A percentile compares a stretch with the other conserved stretches of the same genome.
Conservation (phyloP, 2,797 vertebrate species). For the Loriculus beryllinus region DNA sequence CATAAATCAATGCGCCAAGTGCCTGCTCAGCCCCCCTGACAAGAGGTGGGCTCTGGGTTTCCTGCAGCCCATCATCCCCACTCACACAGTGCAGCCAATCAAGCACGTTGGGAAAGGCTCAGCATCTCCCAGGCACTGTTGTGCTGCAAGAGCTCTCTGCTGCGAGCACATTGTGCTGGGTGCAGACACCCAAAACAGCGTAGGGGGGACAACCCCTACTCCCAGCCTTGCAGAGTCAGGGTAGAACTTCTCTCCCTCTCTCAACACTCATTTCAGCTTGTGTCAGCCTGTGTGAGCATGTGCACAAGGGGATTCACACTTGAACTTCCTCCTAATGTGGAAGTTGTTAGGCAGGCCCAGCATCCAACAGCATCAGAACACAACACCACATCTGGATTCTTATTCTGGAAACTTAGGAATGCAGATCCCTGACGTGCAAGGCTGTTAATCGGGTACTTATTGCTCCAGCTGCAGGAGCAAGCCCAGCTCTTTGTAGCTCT, state of each 20-base stretch:
- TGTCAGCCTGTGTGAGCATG: not conserved
- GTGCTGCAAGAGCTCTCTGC: not conserved
- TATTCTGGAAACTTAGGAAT: not conserved
- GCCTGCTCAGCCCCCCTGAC: not conserved
- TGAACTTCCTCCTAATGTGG: accelerated
- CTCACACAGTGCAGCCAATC: accelerated
- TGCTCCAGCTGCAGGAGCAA: not conserved
- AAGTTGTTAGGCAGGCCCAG: not conserved
- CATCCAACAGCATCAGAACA: not conserved
- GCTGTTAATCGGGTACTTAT: not conserved
- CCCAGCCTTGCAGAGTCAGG: not conserved
- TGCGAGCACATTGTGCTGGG: not conserved
- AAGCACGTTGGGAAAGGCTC: accelerated
- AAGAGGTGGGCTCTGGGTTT: not conserved
- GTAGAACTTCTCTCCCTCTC: not conserved
- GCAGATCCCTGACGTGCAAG: not conserved
- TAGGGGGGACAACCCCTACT: accelerated
- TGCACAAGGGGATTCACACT: accelerated
- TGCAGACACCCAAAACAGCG: not conserved
- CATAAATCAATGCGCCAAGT: not conserved
- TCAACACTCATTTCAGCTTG: accelerated
- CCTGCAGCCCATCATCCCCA: not conserved
- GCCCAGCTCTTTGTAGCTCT: not conserved
- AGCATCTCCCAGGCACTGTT: accelerated
- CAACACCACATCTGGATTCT: accelerated